Conservation (phyloP, 2,888 invertebrate species). For the Ochropleura plecta region DNA sequence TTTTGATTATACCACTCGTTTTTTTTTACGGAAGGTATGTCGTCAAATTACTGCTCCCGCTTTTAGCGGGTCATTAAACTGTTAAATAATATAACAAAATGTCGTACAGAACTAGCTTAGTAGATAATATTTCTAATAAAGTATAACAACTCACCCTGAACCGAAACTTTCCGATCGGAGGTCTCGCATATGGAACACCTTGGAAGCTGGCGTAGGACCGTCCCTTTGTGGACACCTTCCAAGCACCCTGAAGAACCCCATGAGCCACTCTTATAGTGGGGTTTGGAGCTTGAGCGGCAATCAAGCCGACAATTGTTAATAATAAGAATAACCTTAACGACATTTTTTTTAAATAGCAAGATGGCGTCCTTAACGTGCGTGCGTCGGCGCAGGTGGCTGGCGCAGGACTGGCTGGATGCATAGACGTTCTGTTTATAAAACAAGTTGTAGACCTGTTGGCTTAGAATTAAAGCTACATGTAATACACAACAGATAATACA, state of each 20-base stretch:
- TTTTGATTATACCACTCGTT: no score
- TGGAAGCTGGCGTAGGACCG: conserved; percentile 90
- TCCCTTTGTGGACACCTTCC: conserved; percentile 83
- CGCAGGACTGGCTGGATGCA: conserved; percentile 33
- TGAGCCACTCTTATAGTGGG: conserved; percentile 80
- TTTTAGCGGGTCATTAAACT: no score
- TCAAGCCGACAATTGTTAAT: conserved; percentile 65
- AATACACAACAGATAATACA: conserved; percentile 22
- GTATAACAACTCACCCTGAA: conserved; percentile 85
- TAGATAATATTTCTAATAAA: no score
- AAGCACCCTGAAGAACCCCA: conserved; percentile 81
- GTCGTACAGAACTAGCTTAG: no score
- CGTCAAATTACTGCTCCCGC: no score
- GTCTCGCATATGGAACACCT: conserved; percentile 92
- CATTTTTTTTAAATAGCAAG: conserved; percentile 39
- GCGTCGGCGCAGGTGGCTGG: conserved; percentile 37
- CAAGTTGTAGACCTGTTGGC: neutral
- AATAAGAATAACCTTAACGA: conserved; percentile 71
- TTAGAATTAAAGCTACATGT: neutral
- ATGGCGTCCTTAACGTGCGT: conserved; percentile 16
- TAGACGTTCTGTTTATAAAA: conserved; percentile 15
- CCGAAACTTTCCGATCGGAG: conserved; percentile 91
- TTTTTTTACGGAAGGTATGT: no score
- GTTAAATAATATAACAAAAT: no score
- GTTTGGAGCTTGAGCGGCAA: conserved; percentile 72